A percentile compares a stretch with the other conserved stretches of the same genome.
These are phyloP conservation scores for Falco berigora DNA, from an alignment of 2,797 vertebrate genomes.

Conservation along the genomic window DNA sequence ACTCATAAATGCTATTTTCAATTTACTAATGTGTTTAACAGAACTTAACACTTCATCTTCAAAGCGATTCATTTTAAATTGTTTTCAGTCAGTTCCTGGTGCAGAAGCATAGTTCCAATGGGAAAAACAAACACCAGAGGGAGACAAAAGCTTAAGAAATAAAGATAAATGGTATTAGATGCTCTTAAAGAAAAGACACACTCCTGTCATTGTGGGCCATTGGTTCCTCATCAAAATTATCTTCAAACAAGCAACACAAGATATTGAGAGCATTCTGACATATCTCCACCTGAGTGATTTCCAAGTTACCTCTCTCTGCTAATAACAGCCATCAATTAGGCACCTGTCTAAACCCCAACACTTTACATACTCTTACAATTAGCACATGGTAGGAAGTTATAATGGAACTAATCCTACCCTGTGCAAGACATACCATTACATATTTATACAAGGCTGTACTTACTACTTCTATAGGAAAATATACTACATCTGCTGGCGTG, in stretches of 20 bases:
- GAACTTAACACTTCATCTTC: not conserved
- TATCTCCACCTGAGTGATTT: not conserved
- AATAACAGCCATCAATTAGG: not conserved
- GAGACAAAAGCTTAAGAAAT: slow-evolving; percentile 22
- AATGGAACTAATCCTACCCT: not conserved
- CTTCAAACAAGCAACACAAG: not conserved
- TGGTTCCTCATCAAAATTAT: not conserved
- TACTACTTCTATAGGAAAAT: not conserved
- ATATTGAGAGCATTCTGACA: not conserved
- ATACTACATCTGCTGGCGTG: not conserved
- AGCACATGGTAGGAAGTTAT: not conserved
- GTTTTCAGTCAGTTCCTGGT: not conserved
- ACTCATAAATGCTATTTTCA: not conserved
- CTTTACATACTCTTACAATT: not conserved
- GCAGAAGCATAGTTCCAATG: not conserved
- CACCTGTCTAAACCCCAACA: not conserved
- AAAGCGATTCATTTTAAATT: not conserved
- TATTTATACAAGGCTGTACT: not conserved
- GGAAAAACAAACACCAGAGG: slow-evolving; percentile 37
- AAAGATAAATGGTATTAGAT: not conserved
- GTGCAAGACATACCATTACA: not conserved
- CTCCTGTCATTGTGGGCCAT: not conserved
- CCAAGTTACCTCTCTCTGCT: not conserved
- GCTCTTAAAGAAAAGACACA: not conserved
- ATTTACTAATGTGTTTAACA: not conserved